Conservation (phyloP, 2,797 vertebrate genomes). For the Neostethus bicornis region DNA sequence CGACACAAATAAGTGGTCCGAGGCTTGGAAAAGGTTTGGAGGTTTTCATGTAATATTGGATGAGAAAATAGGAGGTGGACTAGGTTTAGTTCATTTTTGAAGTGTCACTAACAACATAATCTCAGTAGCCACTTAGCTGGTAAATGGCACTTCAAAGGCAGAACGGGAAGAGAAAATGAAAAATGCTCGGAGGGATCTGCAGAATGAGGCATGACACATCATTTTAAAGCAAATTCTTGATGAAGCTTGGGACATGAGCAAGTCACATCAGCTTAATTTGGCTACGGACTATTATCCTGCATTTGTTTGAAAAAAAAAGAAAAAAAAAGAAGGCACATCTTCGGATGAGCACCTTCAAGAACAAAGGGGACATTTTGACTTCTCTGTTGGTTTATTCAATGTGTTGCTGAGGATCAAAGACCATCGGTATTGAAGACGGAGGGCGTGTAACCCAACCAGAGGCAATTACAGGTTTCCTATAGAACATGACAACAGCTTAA, state of each 20-base stretch:
- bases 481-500: too few relatives aligned
- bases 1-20: constrained; percentile 3
- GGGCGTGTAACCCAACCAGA: too few relatives aligned
- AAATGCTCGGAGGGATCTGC: constrained; percentile 14
- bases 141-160: constrained; percentile 53
- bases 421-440: too few relatives aligned
- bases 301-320: too few relatives aligned
- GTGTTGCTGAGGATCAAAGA: too few relatives aligned
- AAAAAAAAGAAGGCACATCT: too few relatives aligned
- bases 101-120: constrained; percentile 40
- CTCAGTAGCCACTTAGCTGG: constrained; percentile 17
- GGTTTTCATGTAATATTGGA: constrained; percentile 5
- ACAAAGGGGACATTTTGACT: too few relatives aligned
- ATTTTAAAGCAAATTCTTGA: constrained; percentile 10
- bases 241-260: constrained; percentile 6
- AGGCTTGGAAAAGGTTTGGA: constrained; percentile 3
- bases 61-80: background rate
- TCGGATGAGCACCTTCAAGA: too few relatives aligned
- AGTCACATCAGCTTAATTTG: background rate
- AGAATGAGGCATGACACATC: constrained; percentile 2
- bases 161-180: constrained; percentile 24
- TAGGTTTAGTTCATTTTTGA: constrained; percentile 26
- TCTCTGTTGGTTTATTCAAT: too few relatives aligned
- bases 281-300: too few relatives aligned
- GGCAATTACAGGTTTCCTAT: too few relatives aligned